phyloP scores from a whole-genome alignment of 2,113 vertebrate genomes.

The Oryzias woworae region DNA sequence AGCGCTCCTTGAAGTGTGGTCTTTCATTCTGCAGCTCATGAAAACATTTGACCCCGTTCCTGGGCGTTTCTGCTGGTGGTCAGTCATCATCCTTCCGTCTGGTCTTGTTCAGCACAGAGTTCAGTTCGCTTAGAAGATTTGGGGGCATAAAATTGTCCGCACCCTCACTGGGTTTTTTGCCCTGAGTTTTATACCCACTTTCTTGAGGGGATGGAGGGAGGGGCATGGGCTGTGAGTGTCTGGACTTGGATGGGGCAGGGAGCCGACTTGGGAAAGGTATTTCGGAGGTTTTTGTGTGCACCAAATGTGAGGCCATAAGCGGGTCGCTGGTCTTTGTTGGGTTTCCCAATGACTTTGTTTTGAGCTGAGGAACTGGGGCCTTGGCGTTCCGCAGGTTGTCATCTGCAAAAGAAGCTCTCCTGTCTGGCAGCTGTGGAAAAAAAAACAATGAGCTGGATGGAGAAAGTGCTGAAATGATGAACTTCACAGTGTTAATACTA shows the following conservation, averaged over 20 bases:
- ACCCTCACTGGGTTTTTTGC: conserved; percentile 32
- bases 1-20: conserved; percentile 16
- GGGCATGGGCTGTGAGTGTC: conserved; percentile 6
- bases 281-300: conserved; percentile 3
- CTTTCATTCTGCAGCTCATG: background rate
- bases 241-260: conserved; percentile 8
- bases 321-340: conserved; percentile 61
- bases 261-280: background rate
- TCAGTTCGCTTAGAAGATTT: conserved; percentile 87
- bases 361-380: conserved; percentile 51
- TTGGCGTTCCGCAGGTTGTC: conserved; percentile 10
- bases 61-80: conserved; percentile 12
- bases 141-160: conserved; percentile 72
- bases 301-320: conserved; percentile 9
- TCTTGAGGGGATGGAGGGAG: background rate
- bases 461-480: too few relatives aligned
- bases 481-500: too few relatives aligned
- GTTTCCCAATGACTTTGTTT: conserved; percentile 64
- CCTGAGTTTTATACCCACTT: background rate
- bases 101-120: conserved; percentile 82
- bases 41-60: background rate
- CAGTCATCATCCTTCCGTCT: conserved; percentile 65
- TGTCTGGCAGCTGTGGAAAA: conserved; percentile 29
- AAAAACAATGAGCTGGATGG: background rate
- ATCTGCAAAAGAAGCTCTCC: conserved; percentile 19